These are phyloP conservation scores for Triops cancriformis DNA, from an alignment of 1,140 invertebrate genomes.

Conservation along the genomic window DNA sequence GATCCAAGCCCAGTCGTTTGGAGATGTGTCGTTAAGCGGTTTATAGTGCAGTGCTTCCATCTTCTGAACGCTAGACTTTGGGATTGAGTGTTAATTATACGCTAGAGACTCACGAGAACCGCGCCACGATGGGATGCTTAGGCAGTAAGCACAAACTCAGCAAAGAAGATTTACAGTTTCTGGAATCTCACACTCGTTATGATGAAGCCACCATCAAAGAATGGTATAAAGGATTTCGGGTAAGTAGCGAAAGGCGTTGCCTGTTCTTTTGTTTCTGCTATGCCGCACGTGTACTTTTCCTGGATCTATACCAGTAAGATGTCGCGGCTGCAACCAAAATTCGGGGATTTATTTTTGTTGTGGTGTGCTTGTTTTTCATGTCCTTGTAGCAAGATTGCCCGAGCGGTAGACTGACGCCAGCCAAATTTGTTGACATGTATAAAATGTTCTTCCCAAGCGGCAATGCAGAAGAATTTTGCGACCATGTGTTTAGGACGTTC, in stretches of 20 bases:
- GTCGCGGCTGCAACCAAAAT: constrained; percentile 4
- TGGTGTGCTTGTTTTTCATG: constrained; percentile 24
- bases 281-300: constrained; percentile 23
- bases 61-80: background rate
- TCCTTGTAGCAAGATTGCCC: constrained; percentile 96
- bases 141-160: constrained; percentile 89
- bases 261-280: background rate
- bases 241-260: constrained; percentile 43
- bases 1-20: background rate
- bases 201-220: constrained; percentile 95
- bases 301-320: background rate
- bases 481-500: constrained; percentile 98
- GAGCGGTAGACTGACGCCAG: constrained; percentile 89
- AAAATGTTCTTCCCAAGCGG: constrained; percentile 98
- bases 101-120: background rate
- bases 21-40: background rate
- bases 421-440: constrained; percentile 99
- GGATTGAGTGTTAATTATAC: background rate
- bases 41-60: background rate
- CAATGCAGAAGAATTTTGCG: constrained; percentile 97
- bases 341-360: constrained; percentile 31
- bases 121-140: constrained; percentile 70
- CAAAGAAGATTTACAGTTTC: constrained; percentile 94
- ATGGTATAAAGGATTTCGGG: constrained; percentile 97
- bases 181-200: constrained; percentile 88